Evolutionary conservation across 2,888 invertebrate genomes (phyloP).

Genomic region (Yponomeuta malinellus): DNA sequence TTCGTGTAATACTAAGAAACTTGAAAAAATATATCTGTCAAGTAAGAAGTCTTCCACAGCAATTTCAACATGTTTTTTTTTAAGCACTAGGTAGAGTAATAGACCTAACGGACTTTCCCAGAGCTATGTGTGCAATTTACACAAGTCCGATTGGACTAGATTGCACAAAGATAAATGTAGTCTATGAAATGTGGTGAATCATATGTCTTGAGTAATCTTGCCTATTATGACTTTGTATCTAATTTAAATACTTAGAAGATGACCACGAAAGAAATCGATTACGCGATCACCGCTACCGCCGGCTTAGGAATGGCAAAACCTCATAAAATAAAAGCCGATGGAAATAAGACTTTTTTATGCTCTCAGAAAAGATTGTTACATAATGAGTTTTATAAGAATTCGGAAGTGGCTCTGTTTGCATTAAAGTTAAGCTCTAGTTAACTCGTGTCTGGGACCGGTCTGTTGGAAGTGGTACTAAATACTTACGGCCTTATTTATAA

Average conservation of each 20-base stretch:
- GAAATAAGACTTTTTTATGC: background rate
- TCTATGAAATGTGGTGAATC: background rate
- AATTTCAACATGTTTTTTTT: no score
- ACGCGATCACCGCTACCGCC: background rate
- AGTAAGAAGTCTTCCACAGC: no score
- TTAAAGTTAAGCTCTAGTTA: conserved; percentile 29
- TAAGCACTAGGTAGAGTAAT: background rate
- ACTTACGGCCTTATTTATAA: background rate
- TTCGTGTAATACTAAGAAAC: no score
- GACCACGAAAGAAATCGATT: background rate
- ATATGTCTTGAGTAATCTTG: background rate
- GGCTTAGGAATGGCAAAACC: conserved; percentile 4
- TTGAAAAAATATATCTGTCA: no score
- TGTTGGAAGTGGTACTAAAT: background rate
- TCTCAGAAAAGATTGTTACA: conserved; percentile 7
- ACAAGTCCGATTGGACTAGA: background rate
- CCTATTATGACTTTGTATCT: background rate
- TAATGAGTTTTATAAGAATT: conserved; percentile 31
- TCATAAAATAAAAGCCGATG: conserved; percentile 6
- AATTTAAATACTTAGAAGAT: background rate
- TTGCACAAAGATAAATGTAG: background rate
- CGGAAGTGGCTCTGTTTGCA: conserved; percentile 56
- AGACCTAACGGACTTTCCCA: no score
- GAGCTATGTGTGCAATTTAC: background rate
- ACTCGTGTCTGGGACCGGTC: background rate